phyloP scores from a whole-genome alignment of 2,888 invertebrate genomes.

The Amitus sp. region DNA sequence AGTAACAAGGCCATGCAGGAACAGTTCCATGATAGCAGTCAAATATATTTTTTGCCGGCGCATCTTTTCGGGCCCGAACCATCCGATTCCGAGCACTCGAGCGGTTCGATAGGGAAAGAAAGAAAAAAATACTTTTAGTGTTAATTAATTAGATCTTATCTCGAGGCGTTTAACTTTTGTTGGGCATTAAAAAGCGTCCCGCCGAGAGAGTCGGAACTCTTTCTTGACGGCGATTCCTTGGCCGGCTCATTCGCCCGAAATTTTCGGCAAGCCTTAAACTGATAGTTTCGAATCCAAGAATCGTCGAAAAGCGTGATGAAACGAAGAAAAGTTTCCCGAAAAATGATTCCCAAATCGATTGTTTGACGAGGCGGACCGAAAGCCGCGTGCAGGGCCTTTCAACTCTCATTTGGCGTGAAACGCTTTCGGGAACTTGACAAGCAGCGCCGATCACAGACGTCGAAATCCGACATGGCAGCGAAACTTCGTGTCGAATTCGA shows the following conservation, averaged over 20 bases:
- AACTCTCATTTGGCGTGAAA: slow-evolving; percentile 1
- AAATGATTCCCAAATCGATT: background rate
- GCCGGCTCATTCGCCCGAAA: too few species aligned
- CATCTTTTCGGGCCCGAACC: background rate
- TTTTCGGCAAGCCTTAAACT: background rate
- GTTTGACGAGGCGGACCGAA: background rate
- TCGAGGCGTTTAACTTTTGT: background rate
- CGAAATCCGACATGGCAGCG: slow-evolving; percentile 5
- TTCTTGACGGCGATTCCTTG: too few species aligned
- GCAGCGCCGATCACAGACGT: background rate
- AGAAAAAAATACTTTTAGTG: slow-evolving; percentile 1
- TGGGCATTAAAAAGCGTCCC: slow-evolving; percentile 1
- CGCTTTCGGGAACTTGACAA: background rate
- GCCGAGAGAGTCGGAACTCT: too few species aligned
- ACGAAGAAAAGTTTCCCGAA: background rate
- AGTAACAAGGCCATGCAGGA: too few species aligned
- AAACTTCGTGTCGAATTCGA: slow-evolving; percentile 12
- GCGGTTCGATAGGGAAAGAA: background rate
- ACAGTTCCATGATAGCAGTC: too few species aligned
- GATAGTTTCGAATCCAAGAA: background rate
- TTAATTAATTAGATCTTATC: slow-evolving; percentile 4
- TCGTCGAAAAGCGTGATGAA: slow-evolving; percentile 1
- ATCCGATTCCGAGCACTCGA: background rate
- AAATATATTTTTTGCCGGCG: background rate
- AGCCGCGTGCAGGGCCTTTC: background rate